These are phyloP conservation scores for Taeniopygia guttata DNA, from an alignment of 2,797 vertebrate genomes.

Conservation along the genomic window DNA sequence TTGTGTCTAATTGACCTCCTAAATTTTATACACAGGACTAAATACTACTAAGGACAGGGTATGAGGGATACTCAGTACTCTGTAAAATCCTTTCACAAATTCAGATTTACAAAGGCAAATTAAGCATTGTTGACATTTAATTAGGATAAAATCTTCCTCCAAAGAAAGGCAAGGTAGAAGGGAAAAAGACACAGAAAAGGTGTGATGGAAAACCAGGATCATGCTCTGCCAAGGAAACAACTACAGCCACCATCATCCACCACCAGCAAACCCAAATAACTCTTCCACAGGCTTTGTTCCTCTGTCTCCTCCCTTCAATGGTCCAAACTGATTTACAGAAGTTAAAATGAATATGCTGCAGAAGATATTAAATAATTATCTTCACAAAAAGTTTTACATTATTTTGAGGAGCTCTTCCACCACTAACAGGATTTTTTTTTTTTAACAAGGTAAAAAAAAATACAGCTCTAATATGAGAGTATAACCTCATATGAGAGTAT, in stretches of 20 bases:
- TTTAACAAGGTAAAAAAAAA: background rate
- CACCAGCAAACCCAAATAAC: background rate
- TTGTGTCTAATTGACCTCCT: background rate
- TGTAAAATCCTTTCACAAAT: background rate
- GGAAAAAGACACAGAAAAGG: background rate
- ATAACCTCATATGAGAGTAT: background rate
- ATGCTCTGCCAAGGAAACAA: background rate
- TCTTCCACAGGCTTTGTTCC: background rate
- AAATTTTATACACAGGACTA: fast-evolving
- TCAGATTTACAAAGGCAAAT: background rate
- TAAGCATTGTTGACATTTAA: background rate
- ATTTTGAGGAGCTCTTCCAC: background rate
- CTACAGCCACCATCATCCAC: fast-evolving
- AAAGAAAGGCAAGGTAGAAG: background rate
- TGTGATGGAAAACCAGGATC: background rate
- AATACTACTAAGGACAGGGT: background rate
- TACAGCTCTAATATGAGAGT: background rate
- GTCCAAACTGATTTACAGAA: background rate
- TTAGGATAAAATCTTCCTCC: background rate
- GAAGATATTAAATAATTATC: background rate
- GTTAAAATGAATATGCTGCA: background rate
- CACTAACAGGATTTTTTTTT: background rate
- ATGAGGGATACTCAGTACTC: background rate
- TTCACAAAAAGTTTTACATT: background rate
- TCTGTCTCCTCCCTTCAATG: background rate